phyloP scores from a whole-genome alignment of 1,140 invertebrate genomes.

The Dreissena rostriformis region DNA sequence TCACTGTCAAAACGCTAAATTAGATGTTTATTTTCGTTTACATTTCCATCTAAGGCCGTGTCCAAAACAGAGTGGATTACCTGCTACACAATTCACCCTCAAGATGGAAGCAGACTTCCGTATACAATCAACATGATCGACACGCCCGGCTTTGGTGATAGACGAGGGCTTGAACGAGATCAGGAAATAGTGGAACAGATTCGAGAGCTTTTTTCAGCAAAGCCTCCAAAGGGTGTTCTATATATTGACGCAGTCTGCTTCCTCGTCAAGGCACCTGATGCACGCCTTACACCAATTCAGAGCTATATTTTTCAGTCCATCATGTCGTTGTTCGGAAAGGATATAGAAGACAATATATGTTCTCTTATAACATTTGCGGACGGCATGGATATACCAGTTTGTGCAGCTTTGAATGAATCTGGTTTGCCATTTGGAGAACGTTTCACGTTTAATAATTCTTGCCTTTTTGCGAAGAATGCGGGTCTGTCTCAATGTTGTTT shows the following conservation, averaged over 20 bases:
- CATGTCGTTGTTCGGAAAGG: conserved; percentile 59
- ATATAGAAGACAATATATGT: not conserved
- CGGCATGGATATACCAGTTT: conserved; percentile 30
- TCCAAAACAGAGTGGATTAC: too few relatives aligned
- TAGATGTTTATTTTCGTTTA: not conserved
- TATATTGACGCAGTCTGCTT: conserved; percentile 9
- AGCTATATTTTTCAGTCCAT: conserved; percentile 61
- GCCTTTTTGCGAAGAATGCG: not conserved
- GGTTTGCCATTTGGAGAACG: conserved; percentile 31
- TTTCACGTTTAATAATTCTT: conserved; percentile 20
- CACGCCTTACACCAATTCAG: conserved; percentile 23
- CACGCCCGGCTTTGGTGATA: conserved; percentile 39
- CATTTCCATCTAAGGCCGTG: not conserved
- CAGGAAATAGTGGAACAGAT: not conserved
- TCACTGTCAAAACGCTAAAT: too few relatives aligned
- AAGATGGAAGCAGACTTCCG: too few relatives aligned
- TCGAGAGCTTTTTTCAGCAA: not conserved
- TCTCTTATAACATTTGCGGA: conserved; percentile 61
- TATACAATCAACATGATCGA: conserved; percentile 42
- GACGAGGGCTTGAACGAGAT: not conserved
- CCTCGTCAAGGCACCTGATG: conserved; percentile 7
- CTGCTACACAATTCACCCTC: too few relatives aligned
- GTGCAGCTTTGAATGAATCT: conserved; percentile 41
- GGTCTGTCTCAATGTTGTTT: not conserved
- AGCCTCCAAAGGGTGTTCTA: not conserved